A percentile compares a stretch with the other conserved stretches of the same genome.
These are phyloP conservation scores for Ceyx cyanopectus DNA, from an alignment of 2,113 vertebrate species.

Conservation along the genomic window DNA sequence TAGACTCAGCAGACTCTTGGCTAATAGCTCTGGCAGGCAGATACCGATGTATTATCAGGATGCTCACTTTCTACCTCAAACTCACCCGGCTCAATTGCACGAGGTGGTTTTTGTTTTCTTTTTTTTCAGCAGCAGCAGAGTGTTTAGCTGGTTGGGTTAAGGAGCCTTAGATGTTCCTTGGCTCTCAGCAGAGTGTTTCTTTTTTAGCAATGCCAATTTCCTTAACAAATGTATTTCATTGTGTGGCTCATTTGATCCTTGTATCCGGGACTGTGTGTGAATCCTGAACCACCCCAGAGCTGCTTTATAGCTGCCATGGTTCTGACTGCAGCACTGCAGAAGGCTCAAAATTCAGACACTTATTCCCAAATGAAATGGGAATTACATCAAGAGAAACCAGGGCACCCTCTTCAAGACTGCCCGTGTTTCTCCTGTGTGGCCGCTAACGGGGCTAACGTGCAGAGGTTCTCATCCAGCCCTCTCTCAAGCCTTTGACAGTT, in stretches of 20 bases:
- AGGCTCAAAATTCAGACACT: not conserved
- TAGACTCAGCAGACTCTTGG: constrained; percentile 77
- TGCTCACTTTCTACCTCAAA: constrained; percentile 14
- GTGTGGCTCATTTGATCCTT: constrained; percentile 62
- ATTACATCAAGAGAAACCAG: not conserved
- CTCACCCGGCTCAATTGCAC: not conserved
- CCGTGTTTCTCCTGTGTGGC: not conserved
- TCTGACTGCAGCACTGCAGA: not conserved
- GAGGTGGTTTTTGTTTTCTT: constrained; percentile 48
- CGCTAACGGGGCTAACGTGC: not conserved
- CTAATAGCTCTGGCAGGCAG: constrained; percentile 74
- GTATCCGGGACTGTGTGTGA: constrained; percentile 39
- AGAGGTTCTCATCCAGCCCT: not conserved
- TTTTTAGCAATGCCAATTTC: constrained; percentile 68
- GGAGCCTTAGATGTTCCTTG: constrained; percentile 69
- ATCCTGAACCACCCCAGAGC: constrained; percentile 31
- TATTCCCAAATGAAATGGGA: not conserved
- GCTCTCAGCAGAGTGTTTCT: constrained; percentile 58
- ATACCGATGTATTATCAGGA: constrained; percentile 68
- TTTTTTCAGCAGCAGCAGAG: not conserved
- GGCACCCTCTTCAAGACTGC: not conserved
- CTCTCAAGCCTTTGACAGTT: not conserved
- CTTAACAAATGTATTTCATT: constrained; percentile 67
- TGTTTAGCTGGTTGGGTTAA: constrained; percentile 70
- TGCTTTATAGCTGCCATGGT: not conserved